Evolutionary conservation across 1,140 invertebrate genomes (phyloP).

Genomic region (Calycopis cecrops): DNA sequence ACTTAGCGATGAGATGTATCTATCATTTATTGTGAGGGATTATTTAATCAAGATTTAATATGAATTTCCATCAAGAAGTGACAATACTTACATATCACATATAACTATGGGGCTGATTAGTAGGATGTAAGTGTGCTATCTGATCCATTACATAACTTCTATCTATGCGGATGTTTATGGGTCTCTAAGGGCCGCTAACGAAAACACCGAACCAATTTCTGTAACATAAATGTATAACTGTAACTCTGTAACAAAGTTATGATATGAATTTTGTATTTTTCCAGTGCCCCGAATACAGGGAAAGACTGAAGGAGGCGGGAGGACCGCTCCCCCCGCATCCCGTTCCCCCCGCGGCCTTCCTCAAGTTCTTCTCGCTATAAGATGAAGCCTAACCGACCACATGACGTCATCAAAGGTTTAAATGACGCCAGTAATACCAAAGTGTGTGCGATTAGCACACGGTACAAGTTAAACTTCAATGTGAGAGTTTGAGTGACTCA

Average conservation of each 20-base stretch:
- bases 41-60: too few species aligned
- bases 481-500: too few species aligned
- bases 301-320: slow-evolving; percentile 85
- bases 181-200: neutral
- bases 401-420: neutral
- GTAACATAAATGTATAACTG: neutral
- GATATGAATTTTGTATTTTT: neutral
- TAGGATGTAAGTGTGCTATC: neutral
- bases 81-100: too few species aligned
- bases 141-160: neutral
- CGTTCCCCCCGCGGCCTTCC: slow-evolving; percentile 90
- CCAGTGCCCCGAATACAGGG: slow-evolving; percentile 84
- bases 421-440: neutral
- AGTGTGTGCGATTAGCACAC: too few species aligned
- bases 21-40: too few species aligned
- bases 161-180: neutral
- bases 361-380: slow-evolving; percentile 94
- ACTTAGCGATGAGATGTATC: too few species aligned
- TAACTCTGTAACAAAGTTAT: too few species aligned
- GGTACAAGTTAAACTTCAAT: too few species aligned
- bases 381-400: slow-evolving; percentile 12
- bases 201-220: neutral
- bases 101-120: neutral
- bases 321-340: slow-evolving; percentile 88
- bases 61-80: too few species aligned